Base-by-base conservation (phyloP, 2,888 invertebrate species). In the Ectemnius cavifrons region DNA sequence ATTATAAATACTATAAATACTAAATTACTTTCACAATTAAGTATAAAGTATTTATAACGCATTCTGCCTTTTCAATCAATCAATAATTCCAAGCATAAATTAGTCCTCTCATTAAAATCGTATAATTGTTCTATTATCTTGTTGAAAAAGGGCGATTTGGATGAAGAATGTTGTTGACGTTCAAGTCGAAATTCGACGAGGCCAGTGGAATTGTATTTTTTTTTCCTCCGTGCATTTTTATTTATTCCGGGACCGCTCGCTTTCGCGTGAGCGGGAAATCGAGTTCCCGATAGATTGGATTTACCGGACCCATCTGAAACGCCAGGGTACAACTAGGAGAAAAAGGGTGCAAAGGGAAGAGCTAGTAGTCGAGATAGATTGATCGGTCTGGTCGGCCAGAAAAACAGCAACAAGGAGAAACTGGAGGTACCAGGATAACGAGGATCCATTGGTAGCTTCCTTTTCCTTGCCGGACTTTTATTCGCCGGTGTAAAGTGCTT, bases 251-350 rank as follows among this genome's bases (percentile, higher is more conserved):
- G 0, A 11, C 37, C 37, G 37, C 11, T 58, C 67, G 49, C 20
- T 58, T 52, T 13, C 64, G 23, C 49, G 60, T 18, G 59, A 16
- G 20, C 58, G 59, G 64, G 61, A 67, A 67, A 73, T 72, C 70
- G 67, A 58, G 58, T 47, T 58, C 46, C 46, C 13, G 28, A 6
- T 67, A 73, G 73, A 75, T 75, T 72, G 66, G 66, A 72, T 71
- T 71, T 67, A 68, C 45, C 47, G 18, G 71, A 47, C 13, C 52
- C 63, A 58, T 16, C 13, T 52, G 56, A 56, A 52, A 70, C 61
- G 71, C 23, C 13, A 61, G 59, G 60, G 49, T 62, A 49, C 16
- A 60, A 58, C 8, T 28, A 58, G 56, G 46, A 16, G 49, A 60
- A 47, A 49, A 37, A 37, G 37, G 11, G 37, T 4, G 37, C 5